Evolutionary conservation across 2,888 invertebrate species (phyloP), one percentile per base, ranked within the genome.

Genomic region (Pseudococcus viburni): DNA sequence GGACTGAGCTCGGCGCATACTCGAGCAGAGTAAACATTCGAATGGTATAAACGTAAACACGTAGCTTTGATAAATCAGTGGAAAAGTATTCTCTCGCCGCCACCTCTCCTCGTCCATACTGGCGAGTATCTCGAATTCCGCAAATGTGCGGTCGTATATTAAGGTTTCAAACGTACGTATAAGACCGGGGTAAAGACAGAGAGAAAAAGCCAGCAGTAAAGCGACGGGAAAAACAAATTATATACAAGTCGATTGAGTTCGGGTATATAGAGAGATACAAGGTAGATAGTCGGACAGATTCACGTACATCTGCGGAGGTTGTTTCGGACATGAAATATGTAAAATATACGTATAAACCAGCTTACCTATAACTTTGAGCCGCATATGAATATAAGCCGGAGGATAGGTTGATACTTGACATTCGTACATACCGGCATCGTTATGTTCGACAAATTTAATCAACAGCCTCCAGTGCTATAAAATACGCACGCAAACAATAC

Each of bases 401-500:
- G 92, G 92, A 90, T 92, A 92, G 22, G 92, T 92, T 68, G 92
- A 92, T 19, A 92, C 91, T 90, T 92, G 92, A 90, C 92, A 92
- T 90, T 92, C 92, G 90, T 92, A 92, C 89, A 92, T 90, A 6
- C 92, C 92, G 68, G 91, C 92, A 89, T 92, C 92, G 85, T 91
- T 90, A 5, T 91, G 91, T 90, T 92, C 91, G 86, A 92, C 91
- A 89, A 91, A 92, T 90, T 91, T 92, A 89, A 92, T 92, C 90
- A 92, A 91, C 89, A 92, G 91, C 88, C 91, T 91, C 92, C 92
- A 92, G 90, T 92, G 92, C 91, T 91, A 90, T 33, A 77, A 83
- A 48, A 88, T 42, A 68, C 15, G 19, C 51, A 42, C 19, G 39
- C 7, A 51, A 85, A 86, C 84, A 84, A 33, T 84, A 59, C 84